phyloP scores from a whole-genome alignment of 2,113 vertebrate species.

The Melanerpes aurifrons region DNA sequence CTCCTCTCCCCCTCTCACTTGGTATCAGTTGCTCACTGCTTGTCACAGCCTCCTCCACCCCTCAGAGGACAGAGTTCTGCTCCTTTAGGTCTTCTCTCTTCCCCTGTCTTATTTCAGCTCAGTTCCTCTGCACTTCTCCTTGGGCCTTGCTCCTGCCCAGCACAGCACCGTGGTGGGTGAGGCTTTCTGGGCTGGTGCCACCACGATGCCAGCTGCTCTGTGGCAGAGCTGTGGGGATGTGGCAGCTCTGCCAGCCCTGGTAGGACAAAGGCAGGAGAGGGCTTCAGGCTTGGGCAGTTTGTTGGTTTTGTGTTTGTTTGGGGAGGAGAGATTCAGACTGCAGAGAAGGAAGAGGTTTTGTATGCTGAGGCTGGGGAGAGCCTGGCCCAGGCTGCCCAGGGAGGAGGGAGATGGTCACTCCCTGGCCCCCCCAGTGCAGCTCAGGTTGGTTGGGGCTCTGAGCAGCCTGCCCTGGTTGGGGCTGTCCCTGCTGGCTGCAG shows the following conservation, averaged over 20 bases:
- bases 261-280: background rate
- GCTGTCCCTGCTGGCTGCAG: background rate
- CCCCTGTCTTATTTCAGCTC: background rate
- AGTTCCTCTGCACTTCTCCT: background rate
- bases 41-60: rapidly evolving
- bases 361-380: background rate
- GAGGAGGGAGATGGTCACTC: no score
- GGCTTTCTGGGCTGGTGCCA: background rate
- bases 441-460: background rate
- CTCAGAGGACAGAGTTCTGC: background rate
- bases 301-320: background rate
- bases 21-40: no score
- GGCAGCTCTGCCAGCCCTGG: background rate
- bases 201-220: rapidly evolving
- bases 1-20: no score
- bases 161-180: rapidly evolving
- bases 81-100: background rate
- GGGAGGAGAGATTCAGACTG: background rate
- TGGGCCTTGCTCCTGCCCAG: background rate
- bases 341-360: background rate
- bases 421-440: no score
- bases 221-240: background rate
- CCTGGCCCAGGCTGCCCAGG: background rate
- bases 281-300: background rate
- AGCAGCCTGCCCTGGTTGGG: background rate